Evolutionary conservation across 2,888 invertebrate species (phyloP).

Genomic region (Drosophila aldrichi): DNA sequence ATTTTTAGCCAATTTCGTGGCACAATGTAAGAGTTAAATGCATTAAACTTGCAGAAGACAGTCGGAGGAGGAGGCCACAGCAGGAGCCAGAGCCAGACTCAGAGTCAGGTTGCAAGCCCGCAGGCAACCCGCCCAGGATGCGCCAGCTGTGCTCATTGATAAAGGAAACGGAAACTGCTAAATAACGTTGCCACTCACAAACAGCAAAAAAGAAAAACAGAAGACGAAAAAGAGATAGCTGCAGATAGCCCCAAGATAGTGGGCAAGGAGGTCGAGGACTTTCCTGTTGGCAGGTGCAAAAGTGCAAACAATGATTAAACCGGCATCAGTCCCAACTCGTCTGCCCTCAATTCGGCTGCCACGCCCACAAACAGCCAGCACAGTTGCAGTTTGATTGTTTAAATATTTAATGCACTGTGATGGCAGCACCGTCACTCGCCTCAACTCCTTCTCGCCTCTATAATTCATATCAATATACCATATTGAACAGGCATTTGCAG

Average conservation of each 20-base stretch:
- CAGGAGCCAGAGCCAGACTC: background rate
- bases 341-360: background rate
- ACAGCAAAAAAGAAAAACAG: slow-evolving; percentile 18
- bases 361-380: slow-evolving; percentile 22
- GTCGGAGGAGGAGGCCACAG: slow-evolving; percentile 5
- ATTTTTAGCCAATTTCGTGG: slow-evolving; percentile 70
- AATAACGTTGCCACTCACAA: slow-evolving; percentile 68
- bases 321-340: slow-evolving; percentile 34
- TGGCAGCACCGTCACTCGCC: slow-evolving; percentile 39
- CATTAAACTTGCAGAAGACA: slow-evolving; percentile 74
- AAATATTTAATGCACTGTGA: slow-evolving; percentile 72
- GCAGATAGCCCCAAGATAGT: background rate
- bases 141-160: slow-evolving; percentile 71
- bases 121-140: slow-evolving; percentile 55
- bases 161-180: slow-evolving; percentile 79
- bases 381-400: slow-evolving; percentile 66
- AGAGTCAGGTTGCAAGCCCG: background rate
- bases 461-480: slow-evolving; percentile 45
- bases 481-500: slow-evolving; percentile 16
- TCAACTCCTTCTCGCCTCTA: slow-evolving; percentile 36
- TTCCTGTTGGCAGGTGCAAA: slow-evolving; percentile 73
- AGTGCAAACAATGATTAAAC: slow-evolving; percentile 71
- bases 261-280: slow-evolving; percentile 8
- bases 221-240: background rate
- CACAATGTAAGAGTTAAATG: slow-evolving; percentile 76